Evolutionary conservation across 1,140 invertebrate genomes (phyloP), one percentile per base, ranked within the genome.

Genomic region (Hyles euphorbiae): DNA sequence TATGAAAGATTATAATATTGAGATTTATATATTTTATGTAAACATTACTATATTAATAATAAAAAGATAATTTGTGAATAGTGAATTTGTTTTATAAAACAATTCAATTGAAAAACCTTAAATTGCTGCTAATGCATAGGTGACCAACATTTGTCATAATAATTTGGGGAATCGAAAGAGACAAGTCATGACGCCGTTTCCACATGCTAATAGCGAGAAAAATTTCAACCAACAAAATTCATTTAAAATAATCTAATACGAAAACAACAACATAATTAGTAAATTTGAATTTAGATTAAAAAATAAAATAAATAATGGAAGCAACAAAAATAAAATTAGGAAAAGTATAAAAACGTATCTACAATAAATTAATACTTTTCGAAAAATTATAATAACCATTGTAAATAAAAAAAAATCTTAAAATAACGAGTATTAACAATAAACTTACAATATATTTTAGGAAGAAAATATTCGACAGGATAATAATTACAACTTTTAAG

Each of bases 331-430:
- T 48, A 59, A 55, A 61, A 68, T 58, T 58, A 61, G 44, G 56
- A 55, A 59, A 52, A 54, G 10, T 34, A 46, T 45, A 44, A 51
- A 59, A 50, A 40, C 10, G 12, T 63, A 65, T 65, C 60, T 60
- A 64, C 54, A 64, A 61, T 58, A 61, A 61, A 58, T 63, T 56
- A 63, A 60, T 58, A 65, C 43, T 62, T 60, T 53, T 60, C 12
- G 34, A 55, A 33, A 34, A 50, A 58, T 57, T 52, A 12, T 53
- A 56, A 47, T 56, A 61, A 65, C 58, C 60, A 53, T 45, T 60
- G 56, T 62, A 69, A 56, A 63, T 58, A 58, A 57, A 54, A 54
- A 60, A 47, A 33, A 52, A 57, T 56, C 63, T 56, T 60, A 63
- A 43, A 11, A 48, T 56, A 64, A 53, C 57, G 58, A 64, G 62